A percentile compares a stretch with the other conserved stretches of the same genome.
Conservation (phyloP, 2,888 invertebrate species). For the Pycnomerus fuliginosus region DNA sequence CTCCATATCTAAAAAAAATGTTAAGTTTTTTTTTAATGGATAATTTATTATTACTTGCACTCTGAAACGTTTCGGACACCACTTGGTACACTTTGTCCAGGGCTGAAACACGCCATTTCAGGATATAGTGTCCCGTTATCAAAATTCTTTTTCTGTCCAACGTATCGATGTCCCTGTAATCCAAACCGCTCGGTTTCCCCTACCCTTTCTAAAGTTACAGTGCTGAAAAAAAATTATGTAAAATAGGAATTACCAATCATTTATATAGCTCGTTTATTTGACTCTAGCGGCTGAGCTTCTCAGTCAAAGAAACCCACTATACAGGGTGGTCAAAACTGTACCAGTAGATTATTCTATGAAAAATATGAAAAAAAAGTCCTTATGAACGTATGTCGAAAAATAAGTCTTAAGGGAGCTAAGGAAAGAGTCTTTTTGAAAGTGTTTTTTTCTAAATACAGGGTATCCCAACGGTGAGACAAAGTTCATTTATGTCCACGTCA, state of each 20-base stretch:
- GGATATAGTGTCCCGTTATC: slow-evolving; percentile 68
- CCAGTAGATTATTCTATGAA: too few relatives aligned
- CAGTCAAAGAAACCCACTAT: too few relatives aligned
- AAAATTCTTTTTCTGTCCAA: slow-evolving; percentile 64
- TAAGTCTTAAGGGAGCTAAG: too few relatives aligned
- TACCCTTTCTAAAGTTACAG: slow-evolving; percentile 47
- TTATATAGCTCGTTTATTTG: slow-evolving; percentile 1
- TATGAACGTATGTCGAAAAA: too few relatives aligned
- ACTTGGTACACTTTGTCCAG: slow-evolving; percentile 49
- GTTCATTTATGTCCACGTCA: too few relatives aligned
- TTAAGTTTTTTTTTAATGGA: neutral
- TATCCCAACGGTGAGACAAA: too few relatives aligned
- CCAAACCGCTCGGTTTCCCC: slow-evolving; percentile 51
- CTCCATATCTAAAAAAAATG: slow-evolving; percentile 60
- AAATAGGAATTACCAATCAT: slow-evolving; percentile 5
- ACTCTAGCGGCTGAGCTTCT: too few relatives aligned
- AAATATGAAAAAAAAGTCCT: too few relatives aligned
- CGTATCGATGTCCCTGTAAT: slow-evolving; percentile 57
- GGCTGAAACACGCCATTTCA: slow-evolving; percentile 65
- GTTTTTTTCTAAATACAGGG: too few relatives aligned
- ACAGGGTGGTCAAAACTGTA: too few relatives aligned
- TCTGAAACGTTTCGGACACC: slow-evolving; percentile 73
- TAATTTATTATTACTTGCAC: slow-evolving; percentile 62
- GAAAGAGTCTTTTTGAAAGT: too few relatives aligned
- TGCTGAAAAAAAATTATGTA: slow-evolving; percentile 41